phyloP scores from a whole-genome alignment of 2,888 invertebrate species.

The Eupeodes latifasciatus region DNA sequence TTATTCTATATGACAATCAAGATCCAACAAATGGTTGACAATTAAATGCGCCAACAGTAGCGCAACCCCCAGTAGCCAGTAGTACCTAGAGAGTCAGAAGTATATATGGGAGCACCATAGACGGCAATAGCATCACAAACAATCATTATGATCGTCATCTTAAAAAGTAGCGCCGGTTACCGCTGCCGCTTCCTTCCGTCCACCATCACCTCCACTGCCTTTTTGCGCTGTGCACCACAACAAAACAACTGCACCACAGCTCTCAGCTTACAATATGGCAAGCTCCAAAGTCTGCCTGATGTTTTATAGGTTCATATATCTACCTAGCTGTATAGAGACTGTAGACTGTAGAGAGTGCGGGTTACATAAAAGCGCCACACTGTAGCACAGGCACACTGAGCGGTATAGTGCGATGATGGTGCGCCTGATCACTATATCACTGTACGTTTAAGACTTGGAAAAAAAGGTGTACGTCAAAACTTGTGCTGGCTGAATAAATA shows the following conservation, averaged over 20 bases:
- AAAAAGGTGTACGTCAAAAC: constrained; percentile 67
- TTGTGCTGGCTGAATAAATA: constrained; percentile 59
- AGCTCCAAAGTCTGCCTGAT: constrained; percentile 11
- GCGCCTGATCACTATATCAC: constrained; percentile 62
- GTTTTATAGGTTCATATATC: neutral
- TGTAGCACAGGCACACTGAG: neutral
- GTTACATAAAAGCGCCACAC: constrained; percentile 72
- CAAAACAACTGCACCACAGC: neutral
- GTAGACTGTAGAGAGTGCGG: constrained; percentile 3
- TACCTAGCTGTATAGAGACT: neutral
- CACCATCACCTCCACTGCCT: no score
- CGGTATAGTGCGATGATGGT: neutral
- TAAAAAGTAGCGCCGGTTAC: constrained; percentile 16
- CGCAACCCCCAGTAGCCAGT: neutral
- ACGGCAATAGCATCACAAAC: constrained; percentile 16
- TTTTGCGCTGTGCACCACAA: no score
- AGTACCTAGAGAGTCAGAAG: no score
- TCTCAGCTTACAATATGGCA: constrained; percentile 18
- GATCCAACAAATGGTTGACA: constrained; percentile 67
- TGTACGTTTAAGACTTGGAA: constrained; percentile 30
- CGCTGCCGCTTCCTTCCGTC: neutral
- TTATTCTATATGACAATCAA: constrained; percentile 57
- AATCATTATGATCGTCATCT: constrained; percentile 46
- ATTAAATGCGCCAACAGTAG: constrained; percentile 67
- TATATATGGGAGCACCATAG: constrained; percentile 6